phyloP scores from a whole-genome alignment of 1,140 invertebrate genomes.

The Chrysomallon squamiferum region DNA sequence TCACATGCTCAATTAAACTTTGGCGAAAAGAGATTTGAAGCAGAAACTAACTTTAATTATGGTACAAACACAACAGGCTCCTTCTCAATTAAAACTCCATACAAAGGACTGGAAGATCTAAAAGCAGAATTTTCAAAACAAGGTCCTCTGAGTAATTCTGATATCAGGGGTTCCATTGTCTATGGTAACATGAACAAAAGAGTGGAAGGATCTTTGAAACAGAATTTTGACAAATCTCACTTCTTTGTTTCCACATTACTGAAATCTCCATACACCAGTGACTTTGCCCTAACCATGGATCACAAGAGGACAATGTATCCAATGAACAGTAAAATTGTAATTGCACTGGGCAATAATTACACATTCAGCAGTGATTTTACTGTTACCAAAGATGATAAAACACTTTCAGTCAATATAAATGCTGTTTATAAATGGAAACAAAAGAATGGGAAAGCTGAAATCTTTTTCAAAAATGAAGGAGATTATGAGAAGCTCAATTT shows the following conservation, averaged over 20 bases:
- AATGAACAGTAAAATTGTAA: too few species aligned
- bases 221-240: neutral
- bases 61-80: constrained; percentile 1
- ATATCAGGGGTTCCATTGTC: neutral
- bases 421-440: too few species aligned
- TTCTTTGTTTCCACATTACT: constrained; percentile 1
- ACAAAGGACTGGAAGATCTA: constrained; percentile 9
- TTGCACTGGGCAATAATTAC: too few species aligned
- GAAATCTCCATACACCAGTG: constrained; percentile 12
- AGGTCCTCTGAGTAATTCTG: constrained; percentile 2
- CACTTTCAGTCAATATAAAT: too few species aligned
- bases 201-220: neutral
- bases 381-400: too few species aligned
- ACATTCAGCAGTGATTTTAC: too few species aligned
- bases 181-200: constrained; percentile 4
- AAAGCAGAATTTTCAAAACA: constrained; percentile 12
- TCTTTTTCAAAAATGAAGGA: too few species aligned
- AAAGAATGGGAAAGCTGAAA: too few species aligned
- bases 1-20: neutral
- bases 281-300: too few species aligned
- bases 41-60: constrained; percentile 8
- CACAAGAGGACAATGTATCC: too few species aligned
- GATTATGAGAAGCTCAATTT: too few species aligned
- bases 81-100: constrained; percentile 13
- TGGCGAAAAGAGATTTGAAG: constrained; percentile 10